Base-by-base conservation (phyloP, 1,140 invertebrate genomes). In the Dendrolimus kikuchii region DNA sequence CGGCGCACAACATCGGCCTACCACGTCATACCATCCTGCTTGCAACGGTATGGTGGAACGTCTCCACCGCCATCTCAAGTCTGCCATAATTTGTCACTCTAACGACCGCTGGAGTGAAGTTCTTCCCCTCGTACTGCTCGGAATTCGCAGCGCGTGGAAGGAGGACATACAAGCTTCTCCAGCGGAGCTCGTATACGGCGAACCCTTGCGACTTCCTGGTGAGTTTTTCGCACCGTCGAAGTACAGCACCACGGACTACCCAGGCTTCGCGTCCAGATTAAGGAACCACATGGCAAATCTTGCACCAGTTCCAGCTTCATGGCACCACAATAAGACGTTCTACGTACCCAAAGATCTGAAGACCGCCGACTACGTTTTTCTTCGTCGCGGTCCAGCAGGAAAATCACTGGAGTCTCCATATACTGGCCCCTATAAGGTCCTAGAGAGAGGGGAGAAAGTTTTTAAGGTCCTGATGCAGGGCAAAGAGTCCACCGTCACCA, bases 381-480 rank as follows among this genome's bases (percentile, higher is more conserved):
- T 42, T 7, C 7, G 55, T 5, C 38, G 43, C 6, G 55, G 42
- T n/a, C 4, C 45, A 6, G 4, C 47, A 2, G 10, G 43, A 40
- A 39, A 40, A 1, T 51, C 57, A 5, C 38, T 59, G 6, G 40
- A 59, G 7, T 40, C 57, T 5, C 46, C 57, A 8, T 59, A 59
- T 10, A 41, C 57, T 4, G 47, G 57, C 2, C 52, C 57, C 5
- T 46, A 59, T n/a, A 37, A 41, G 7, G 49, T 59, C 7, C 5
- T 59, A 5, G 7, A 46, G 23, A 42, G 44, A 48, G 9, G 38
- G 7, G 46, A 48, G 6, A 60, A 60, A 38, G 37, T 38, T 10
- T 52, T 60, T 6, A 46, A 38, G 6, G 42, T 60, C 7, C 4
- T 37, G 3, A 9, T 56, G 0, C 36, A 44, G 44, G 53, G 50